Percentiles rank a stretch among this genome's conserved stretches.
phyloP scores from a whole-genome alignment of 2,888 invertebrate genomes.

The Dryobota labecula region DNA sequence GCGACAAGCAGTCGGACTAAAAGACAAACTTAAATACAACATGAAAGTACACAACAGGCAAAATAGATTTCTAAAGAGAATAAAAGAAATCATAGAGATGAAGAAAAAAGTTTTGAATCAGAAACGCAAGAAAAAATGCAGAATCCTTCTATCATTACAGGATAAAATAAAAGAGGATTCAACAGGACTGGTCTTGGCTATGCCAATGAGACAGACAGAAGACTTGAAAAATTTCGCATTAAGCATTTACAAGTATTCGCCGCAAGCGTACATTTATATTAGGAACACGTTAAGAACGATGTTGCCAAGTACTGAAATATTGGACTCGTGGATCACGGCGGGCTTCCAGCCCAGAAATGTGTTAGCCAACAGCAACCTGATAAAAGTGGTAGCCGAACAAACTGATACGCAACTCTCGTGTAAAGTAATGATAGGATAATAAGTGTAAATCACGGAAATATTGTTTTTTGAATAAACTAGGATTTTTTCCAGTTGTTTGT shows the following conservation, averaged over 20 bases:
- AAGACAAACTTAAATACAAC: conserved; percentile 82
- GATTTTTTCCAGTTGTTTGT: conserved; percentile 53
- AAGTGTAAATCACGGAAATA: conserved; percentile 68
- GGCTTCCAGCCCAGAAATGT: conserved; percentile 83
- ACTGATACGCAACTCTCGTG: conserved; percentile 84
- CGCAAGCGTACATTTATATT: conserved; percentile 86
- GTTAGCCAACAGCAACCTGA: conserved; percentile 76
- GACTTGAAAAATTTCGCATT: conserved; percentile 87
- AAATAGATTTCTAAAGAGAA: conserved; percentile 76
- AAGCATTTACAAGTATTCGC: conserved; percentile 87
- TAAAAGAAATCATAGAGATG: conserved; percentile 82
- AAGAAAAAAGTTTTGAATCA: conserved; percentile 82
- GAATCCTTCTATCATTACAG: conserved; percentile 83
- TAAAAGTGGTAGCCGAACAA: conserved; percentile 84
- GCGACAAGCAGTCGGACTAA: conserved; percentile 77
- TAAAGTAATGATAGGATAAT: conserved; percentile 80
- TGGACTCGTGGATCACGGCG: conserved; percentile 83
- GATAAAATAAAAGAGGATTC: conserved; percentile 87
- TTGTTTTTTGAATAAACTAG: conserved; percentile 65
- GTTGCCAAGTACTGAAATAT: conserved; percentile 84
- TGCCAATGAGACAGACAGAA: conserved; percentile 86
- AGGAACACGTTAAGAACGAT: conserved; percentile 85
- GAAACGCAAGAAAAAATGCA: conserved; percentile 85
- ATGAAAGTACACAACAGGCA: conserved; percentile 83
- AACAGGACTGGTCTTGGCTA: conserved; percentile 84